Percentiles rank a stretch among this genome's conserved stretches.
Evolutionary conservation across 2,888 invertebrate species (phyloP).

Genomic region (Eilema sororculum): DNA sequence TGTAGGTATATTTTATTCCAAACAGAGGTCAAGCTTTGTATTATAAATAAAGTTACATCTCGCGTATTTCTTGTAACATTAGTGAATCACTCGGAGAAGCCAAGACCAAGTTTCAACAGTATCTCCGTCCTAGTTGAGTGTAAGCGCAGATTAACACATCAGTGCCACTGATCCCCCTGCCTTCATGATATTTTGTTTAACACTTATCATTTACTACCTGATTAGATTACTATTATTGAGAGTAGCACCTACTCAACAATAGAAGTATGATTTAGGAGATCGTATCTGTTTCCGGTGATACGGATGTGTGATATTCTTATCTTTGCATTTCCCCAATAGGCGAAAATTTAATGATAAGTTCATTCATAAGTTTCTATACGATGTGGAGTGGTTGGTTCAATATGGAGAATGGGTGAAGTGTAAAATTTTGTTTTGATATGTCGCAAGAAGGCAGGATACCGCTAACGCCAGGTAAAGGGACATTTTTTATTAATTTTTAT

Average conservation of each 20-base stretch:
- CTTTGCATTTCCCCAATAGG: constrained; percentile 26
- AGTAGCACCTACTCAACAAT: background rate
- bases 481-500: constrained; percentile 65
- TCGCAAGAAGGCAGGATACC: constrained; percentile 26
- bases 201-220: background rate
- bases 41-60: background rate
- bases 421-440: constrained; percentile 21
- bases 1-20: background rate
- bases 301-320: constrained; percentile 25
- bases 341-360: constrained; percentile 27
- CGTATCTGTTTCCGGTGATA: constrained; percentile 6
- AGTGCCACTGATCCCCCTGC: constrained; percentile 1
- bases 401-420: constrained; percentile 3
- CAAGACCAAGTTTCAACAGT: background rate
- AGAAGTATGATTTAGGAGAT: constrained; percentile 9
- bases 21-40: background rate
- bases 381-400: constrained; percentile 11
- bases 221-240: constrained; percentile 12
- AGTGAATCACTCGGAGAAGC: background rate
- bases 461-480: constrained; percentile 51
- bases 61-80: background rate
- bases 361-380: constrained; percentile 42
- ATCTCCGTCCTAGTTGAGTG: background rate
- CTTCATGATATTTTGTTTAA: background rate
- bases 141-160: constrained; percentile 3